These are phyloP conservation scores for Torymus aiolomorphi DNA, from an alignment of 2,888 invertebrate species.

Conservation along the genomic window DNA sequence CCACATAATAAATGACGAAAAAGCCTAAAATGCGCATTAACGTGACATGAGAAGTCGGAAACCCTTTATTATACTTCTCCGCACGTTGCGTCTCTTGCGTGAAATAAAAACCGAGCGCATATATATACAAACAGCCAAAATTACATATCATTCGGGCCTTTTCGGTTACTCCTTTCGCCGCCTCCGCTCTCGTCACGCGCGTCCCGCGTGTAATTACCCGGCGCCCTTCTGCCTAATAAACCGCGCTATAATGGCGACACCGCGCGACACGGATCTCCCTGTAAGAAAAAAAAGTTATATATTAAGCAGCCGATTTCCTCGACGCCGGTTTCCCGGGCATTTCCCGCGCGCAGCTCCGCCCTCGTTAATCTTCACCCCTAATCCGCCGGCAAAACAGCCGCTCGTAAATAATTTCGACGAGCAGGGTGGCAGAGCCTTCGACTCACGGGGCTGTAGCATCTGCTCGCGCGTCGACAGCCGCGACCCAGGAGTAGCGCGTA, in stretches of 20 bases:
- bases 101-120: too few relatives aligned
- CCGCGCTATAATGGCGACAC: too few relatives aligned
- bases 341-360: not conserved
- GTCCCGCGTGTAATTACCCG: not conserved
- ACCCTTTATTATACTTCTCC: too few relatives aligned
- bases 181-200: not conserved
- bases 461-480: conserved; percentile 10
- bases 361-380: conserved; percentile 40
- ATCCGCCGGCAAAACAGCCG: conserved; percentile 43
- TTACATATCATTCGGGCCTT: conserved; percentile 33
- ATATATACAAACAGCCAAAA: too few relatives aligned
- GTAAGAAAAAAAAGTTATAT: conserved; percentile 8
- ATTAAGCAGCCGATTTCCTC: conserved; percentile 42
- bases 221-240: not conserved
- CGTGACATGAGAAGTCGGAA: too few relatives aligned
- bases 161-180: not conserved
- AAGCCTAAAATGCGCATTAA: too few relatives aligned
- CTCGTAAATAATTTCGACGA: conserved; percentile 47
- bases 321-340: conserved; percentile 16
- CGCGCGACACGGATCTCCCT: too few relatives aligned
- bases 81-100: too few relatives aligned
- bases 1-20: too few relatives aligned
- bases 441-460: conserved; percentile 26
- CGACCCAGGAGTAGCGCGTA: conserved; percentile 11
- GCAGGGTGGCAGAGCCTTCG: conserved; percentile 27